Evolutionary conservation across 2,113 vertebrate species (phyloP).

Genomic region (Odontophorus gujanensis): DNA sequence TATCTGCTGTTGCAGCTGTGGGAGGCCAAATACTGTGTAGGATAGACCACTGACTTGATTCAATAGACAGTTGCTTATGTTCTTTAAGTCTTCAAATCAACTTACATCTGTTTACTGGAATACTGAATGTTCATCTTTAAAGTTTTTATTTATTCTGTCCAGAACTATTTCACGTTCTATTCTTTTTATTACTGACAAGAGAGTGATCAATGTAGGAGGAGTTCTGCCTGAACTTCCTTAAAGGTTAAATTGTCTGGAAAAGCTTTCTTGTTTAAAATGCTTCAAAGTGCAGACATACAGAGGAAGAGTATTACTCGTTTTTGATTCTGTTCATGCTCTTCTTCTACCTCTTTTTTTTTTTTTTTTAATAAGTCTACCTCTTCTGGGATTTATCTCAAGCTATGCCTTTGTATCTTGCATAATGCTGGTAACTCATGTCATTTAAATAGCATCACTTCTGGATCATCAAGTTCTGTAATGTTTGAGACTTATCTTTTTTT

Average conservation of each 20-base stretch:
- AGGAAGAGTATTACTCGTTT: background rate
- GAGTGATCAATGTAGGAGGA: background rate
- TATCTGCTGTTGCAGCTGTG: background rate
- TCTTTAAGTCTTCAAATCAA: background rate
- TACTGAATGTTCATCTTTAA: background rate
- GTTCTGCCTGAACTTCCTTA: background rate
- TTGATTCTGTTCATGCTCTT: background rate
- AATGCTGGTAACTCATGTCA: background rate
- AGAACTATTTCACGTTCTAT: background rate
- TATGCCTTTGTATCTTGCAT: background rate
- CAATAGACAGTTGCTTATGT: background rate
- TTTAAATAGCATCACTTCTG: background rate
- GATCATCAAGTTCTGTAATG: background rate
- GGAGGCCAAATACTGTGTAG: background rate
- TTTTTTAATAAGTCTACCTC: background rate
- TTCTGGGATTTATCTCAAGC: background rate
- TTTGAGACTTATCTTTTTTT: no score
- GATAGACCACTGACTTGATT: background rate
- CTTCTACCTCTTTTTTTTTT: background rate
- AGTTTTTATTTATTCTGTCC: background rate
- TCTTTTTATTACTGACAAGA: background rate
- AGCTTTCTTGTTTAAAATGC: background rate
- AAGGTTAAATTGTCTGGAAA: conserved; percentile 1
- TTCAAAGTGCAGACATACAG: background rate
- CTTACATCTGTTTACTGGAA: background rate